Base-by-base conservation (phyloP, 2,888 invertebrate species). In the Chymomyza fuscimana region DNA sequence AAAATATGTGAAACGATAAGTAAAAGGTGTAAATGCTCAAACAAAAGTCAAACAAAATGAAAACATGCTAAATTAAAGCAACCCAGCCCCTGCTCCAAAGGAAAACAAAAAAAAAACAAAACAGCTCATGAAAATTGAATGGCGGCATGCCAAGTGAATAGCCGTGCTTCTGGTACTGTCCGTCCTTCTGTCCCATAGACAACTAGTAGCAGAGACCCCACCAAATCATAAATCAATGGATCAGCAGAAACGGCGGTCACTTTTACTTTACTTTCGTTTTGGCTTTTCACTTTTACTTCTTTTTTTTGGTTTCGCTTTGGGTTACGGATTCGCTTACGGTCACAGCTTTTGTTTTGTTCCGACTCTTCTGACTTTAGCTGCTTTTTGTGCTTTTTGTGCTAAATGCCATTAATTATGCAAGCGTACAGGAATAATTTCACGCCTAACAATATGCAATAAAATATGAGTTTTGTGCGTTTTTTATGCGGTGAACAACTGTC, bases 391-490 rank as follows among this genome's bases (percentile, higher is more conserved):
- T 46, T 46, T 46, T 61, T 61, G 22, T 66, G 22, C 36, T 50
- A 67, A 72, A 66, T 72, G 67, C 7, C 71, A 82, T 82, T 86
- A 87, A 85, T 87, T 78, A 80, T 77, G 87, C 66, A 69, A 75
- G 64, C 70, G 73, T 73, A 72, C 70, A 76, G 29, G 61, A 62
- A 63, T 73, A 63, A 70, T 79, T 84, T 86, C 73, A 79, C 86
- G 86, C 84, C 84, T 75, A 75, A 79, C 71, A 83, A 73, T 77
- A 79, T 77, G 86, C 87, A 87, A 81, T 86, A 77, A 77, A 82
- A 76, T 74, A 74, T 82, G 68, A 73, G 65, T 36, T 61, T 15
- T 61, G 61, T 61, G 32, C 32, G n/a, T 19, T 36, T 61, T 46
- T 40, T 36, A 58, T 52, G 32, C 64, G 61, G 58, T 12, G 15